These are phyloP conservation scores for Tryphoninae sp. DNA, from an alignment of 2,888 invertebrate species.

Conservation along the genomic window DNA sequence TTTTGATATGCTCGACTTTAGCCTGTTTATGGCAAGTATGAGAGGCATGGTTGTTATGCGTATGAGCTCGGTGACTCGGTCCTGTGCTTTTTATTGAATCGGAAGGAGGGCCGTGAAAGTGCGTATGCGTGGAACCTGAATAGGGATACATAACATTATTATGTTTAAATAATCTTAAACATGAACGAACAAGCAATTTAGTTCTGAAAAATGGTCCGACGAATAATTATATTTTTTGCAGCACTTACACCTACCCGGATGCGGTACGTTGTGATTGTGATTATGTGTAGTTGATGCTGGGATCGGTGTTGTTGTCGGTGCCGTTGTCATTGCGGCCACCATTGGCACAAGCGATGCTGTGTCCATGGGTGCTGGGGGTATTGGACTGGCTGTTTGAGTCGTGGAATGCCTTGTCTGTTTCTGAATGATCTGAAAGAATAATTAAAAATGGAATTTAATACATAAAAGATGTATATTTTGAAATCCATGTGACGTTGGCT, in stretches of 20 bases:
- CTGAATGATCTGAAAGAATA: slow-evolving; percentile 67
- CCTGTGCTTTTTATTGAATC: slow-evolving; percentile 72
- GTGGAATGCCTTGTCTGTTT: slow-evolving; percentile 79
- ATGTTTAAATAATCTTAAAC: neutral
- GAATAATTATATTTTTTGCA: neutral
- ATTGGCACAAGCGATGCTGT: neutral
- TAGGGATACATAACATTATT: neutral
- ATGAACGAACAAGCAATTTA: neutral
- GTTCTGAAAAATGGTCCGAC: neutral
- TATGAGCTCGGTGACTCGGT: slow-evolving; percentile 72
- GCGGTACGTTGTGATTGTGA: slow-evolving; percentile 70
- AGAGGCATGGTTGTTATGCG: slow-evolving; percentile 74
- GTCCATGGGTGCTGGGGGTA: slow-evolving; percentile 5
- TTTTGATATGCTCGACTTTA: slow-evolving; percentile 78
- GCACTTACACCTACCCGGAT: slow-evolving; percentile 73
- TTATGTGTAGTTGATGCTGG: slow-evolving; percentile 70
- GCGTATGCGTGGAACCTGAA: slow-evolving; percentile 74
- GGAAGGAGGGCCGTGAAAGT: slow-evolving; percentile 72
- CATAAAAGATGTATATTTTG: neutral
- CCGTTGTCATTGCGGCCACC: slow-evolving; percentile 11
- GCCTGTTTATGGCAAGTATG: slow-evolving; percentile 77
- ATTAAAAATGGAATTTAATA: neutral
- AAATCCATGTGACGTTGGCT: slow-evolving; percentile 54
- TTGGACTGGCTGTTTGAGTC: slow-evolving; percentile 73
- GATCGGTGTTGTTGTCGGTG: slow-evolving; percentile 3